Conservation (phyloP, 2,113 vertebrate species). For the Ceyx margarethae region DNA sequence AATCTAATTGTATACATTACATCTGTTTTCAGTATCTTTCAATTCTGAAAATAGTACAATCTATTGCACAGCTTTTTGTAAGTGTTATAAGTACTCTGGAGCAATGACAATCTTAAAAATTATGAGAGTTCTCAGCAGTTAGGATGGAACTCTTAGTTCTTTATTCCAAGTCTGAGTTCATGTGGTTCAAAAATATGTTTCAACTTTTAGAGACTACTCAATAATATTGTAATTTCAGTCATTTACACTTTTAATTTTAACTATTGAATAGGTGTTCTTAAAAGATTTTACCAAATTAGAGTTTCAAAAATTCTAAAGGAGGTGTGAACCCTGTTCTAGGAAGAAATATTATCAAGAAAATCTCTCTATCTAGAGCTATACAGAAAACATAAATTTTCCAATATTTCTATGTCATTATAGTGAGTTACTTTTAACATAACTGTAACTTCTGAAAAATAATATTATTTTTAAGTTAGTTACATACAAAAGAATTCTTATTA, state of each 20-base stretch:
- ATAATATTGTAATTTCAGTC: background rate
- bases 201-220: background rate
- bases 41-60: background rate
- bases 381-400: background rate
- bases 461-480: background rate
- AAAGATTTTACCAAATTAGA: background rate
- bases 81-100: background rate
- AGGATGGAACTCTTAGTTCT: background rate
- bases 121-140: background rate
- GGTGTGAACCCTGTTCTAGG: background rate
- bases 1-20: background rate
- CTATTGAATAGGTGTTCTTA: background rate
- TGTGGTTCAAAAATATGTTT: background rate
- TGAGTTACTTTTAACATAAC: background rate
- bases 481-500: background rate
- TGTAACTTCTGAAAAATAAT: background rate
- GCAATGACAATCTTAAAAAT: background rate
- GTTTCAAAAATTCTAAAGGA: background rate
- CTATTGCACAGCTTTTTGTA: background rate
- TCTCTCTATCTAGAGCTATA: background rate
- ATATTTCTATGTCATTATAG: background rate
- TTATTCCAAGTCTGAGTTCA: background rate
- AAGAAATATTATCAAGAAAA: background rate
- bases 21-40: background rate
- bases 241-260: background rate